A percentile compares a stretch with the other conserved stretches of the same genome.
phyloP scores from a whole-genome alignment of 2,888 invertebrate species.

The Syrphus vitripennis region DNA sequence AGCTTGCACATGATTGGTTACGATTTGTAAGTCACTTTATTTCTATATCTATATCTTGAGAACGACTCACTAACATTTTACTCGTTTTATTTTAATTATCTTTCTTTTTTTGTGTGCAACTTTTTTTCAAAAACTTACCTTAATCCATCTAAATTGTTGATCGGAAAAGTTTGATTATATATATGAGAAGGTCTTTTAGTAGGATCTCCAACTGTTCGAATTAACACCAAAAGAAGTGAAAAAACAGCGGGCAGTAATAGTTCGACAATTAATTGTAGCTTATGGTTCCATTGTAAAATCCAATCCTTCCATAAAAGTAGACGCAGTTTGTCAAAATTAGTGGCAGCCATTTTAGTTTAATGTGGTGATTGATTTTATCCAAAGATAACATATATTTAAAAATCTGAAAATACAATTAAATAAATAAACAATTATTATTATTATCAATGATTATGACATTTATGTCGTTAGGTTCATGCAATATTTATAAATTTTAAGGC shows the following conservation, averaged over 20 bases:
- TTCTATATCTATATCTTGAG: too few species aligned
- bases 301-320: conserved; percentile 91
- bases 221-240: conserved; percentile 84
- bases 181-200: background rate
- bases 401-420: background rate
- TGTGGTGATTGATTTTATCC: background rate
- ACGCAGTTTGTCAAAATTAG: conserved; percentile 82
- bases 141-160: background rate
- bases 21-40: too few species aligned
- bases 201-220: conserved; percentile 85
- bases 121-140: conserved; percentile 1
- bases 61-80: too few species aligned
- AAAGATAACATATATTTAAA: background rate
- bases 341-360: conserved; percentile 13
- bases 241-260: conserved; percentile 85
- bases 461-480: too few species aligned
- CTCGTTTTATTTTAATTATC: too few species aligned
- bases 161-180: background rate
- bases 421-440: background rate
- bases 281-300: conserved; percentile 87
- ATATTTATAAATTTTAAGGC: too few species aligned
- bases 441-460: background rate
- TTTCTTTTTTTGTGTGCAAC: too few species aligned
- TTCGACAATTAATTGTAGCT: conserved; percentile 85
- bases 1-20: too few species aligned